These are phyloP conservation scores for Halichoerus grypus DNA, from an alignment of 2,113 vertebrate genomes.

Conservation along the genomic window DNA sequence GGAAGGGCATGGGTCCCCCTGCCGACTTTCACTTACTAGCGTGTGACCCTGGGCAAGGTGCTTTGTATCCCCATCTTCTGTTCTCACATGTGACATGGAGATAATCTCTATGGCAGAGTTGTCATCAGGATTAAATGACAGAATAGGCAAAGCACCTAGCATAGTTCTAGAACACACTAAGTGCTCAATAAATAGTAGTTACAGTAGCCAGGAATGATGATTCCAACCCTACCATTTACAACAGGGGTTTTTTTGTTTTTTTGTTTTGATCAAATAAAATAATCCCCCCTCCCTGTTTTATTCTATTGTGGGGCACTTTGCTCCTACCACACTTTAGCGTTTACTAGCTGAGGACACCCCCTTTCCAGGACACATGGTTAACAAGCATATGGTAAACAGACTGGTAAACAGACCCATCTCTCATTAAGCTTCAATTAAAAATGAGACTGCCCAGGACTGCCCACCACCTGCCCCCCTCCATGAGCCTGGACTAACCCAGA, in stretches of 20 bases:
- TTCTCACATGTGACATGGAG: background rate
- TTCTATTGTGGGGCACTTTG: background rate
- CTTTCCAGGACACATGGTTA: background rate
- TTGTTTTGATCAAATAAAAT: background rate
- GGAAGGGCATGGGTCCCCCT: background rate
- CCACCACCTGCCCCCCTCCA: background rate
- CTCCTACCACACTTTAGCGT: rapidly evolving
- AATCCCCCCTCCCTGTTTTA: background rate
- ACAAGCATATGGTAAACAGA: background rate
- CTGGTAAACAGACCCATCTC: background rate
- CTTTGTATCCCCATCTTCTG: background rate
- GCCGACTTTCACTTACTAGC: background rate
- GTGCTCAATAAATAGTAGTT: background rate
- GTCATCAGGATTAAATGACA: background rate
- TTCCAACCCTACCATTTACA: background rate
- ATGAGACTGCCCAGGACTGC: background rate
- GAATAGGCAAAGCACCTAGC: background rate
- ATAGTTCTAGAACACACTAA: background rate
- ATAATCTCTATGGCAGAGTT: background rate
- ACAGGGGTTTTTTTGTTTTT: background rate
- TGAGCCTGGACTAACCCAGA: background rate
- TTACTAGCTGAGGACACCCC: background rate
- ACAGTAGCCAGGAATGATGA: background rate
- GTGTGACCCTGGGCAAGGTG: background rate
- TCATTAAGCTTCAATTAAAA: background rate